A percentile compares a stretch with the other conserved stretches of the same genome.
These are phyloP conservation scores for Ypsolopha scabrella DNA, from an alignment of 2,888 invertebrate species.

Conservation along the genomic window DNA sequence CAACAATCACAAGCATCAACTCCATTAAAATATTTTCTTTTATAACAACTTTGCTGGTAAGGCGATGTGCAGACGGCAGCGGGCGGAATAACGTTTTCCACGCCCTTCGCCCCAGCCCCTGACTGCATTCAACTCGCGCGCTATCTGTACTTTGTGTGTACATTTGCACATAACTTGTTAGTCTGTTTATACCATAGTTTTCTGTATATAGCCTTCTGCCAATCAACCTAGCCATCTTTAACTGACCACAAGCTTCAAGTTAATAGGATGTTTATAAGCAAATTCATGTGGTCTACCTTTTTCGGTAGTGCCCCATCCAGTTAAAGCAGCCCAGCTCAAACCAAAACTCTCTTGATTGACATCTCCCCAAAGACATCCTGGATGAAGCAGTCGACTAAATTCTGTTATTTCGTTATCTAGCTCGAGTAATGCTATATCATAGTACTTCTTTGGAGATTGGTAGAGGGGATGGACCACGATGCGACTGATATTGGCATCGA, in stretches of 20 bases:
- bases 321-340: not conserved
- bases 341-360: not conserved
- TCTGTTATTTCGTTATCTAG: not conserved
- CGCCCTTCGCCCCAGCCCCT: too few relatives aligned
- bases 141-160: too few relatives aligned
- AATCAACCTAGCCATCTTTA: too few relatives aligned
- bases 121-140: too few relatives aligned
- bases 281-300: not conserved
- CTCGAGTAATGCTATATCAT: conserved; percentile 1
- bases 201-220: too few relatives aligned
- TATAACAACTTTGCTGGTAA: not conserved
- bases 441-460: not conserved
- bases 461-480: not conserved
- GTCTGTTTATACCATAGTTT: too few relatives aligned
- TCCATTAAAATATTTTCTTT: not conserved
- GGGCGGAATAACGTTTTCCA: not conserved
- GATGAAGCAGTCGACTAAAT: not conserved
- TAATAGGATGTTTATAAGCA: too few relatives aligned
- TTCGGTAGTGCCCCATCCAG: not conserved
- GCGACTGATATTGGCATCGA: not conserved
- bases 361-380: not conserved
- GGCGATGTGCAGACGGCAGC: not conserved
- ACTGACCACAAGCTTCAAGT: too few relatives aligned
- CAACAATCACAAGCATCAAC: too few relatives aligned
- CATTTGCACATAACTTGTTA: too few relatives aligned